Percentiles rank a stretch among this genome's conserved stretches.
Conservation (phyloP, 2,888 invertebrate genomes). For the Phengaris arion region DNA sequence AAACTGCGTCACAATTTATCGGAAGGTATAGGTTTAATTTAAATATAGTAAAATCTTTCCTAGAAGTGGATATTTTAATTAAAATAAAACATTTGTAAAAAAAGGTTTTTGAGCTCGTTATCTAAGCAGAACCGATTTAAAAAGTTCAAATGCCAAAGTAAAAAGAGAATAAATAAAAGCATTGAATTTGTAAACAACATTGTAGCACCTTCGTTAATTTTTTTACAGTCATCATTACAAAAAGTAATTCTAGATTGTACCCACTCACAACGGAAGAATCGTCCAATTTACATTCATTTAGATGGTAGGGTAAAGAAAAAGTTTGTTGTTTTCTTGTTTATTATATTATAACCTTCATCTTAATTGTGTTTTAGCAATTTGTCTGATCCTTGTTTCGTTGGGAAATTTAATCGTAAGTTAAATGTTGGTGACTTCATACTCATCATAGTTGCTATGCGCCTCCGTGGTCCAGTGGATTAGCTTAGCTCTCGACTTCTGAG, state of each 20-base stretch:
- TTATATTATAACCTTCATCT: not conserved
- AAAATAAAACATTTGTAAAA: too few relatives aligned
- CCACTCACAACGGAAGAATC: not conserved
- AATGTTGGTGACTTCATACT: not conserved
- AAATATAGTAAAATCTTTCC: too few relatives aligned
- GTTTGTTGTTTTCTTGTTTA: not conserved
- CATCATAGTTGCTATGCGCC: too few relatives aligned
- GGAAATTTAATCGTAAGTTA: not conserved
- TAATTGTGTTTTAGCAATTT: slow-evolving; percentile 1
- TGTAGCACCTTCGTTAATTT: slow-evolving; percentile 14
- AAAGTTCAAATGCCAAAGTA: not conserved
- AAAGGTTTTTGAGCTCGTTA: too few relatives aligned
- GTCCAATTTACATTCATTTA: slow-evolving; percentile 6
- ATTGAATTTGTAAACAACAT: not conserved
- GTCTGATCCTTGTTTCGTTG: not conserved
- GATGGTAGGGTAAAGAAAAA: not conserved
- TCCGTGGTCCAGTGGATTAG: too few relatives aligned
- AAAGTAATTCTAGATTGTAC: slow-evolving; percentile 16
- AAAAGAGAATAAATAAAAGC: not conserved
- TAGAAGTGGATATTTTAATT: too few relatives aligned
- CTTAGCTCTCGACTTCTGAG: too few relatives aligned
- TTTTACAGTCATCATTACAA: slow-evolving; percentile 21
- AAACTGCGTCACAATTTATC: too few relatives aligned
- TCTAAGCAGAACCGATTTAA: not conserved
- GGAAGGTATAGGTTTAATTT: too few relatives aligned